Evolutionary conservation across 2,113 vertebrate genomes (phyloP).

Genomic region (Pristiophorus japonicus): DNA sequence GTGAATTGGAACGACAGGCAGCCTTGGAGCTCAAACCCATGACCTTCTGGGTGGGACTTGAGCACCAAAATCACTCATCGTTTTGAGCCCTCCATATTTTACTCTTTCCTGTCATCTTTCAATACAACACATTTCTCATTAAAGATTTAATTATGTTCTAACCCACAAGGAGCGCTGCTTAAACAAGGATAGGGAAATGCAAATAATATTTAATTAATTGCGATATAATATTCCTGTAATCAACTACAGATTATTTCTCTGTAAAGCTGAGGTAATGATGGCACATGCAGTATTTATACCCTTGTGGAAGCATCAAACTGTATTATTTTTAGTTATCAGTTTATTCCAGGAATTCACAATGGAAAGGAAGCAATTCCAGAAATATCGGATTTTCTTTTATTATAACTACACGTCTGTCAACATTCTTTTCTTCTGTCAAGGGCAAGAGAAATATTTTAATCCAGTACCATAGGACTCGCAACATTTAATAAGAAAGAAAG

Average conservation of each 20-base stretch:
- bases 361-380: background rate
- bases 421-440: background rate
- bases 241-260: slow-evolving; percentile 2
- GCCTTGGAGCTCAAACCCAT: background rate
- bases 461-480: background rate
- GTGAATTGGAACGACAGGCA: background rate
- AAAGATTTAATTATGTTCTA: slow-evolving; percentile 25
- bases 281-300: background rate
- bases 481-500: background rate
- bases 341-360: background rate
- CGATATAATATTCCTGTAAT: slow-evolving; percentile 27
- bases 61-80: too few relatives aligned
- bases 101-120: background rate
- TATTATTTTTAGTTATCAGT: background rate
- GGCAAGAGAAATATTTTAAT: background rate
- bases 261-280: background rate
- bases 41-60: background rate
- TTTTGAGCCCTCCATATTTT: background rate
- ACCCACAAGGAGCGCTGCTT: background rate
- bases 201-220: slow-evolving; percentile 11
- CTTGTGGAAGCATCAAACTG: background rate
- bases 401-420: background rate
- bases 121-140: slow-evolving; percentile 20
- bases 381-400: background rate
- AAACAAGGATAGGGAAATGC: background rate